Evolutionary conservation across 2,113 vertebrate genomes (phyloP).

Genomic region (Edolisoma coerulescens): DNA sequence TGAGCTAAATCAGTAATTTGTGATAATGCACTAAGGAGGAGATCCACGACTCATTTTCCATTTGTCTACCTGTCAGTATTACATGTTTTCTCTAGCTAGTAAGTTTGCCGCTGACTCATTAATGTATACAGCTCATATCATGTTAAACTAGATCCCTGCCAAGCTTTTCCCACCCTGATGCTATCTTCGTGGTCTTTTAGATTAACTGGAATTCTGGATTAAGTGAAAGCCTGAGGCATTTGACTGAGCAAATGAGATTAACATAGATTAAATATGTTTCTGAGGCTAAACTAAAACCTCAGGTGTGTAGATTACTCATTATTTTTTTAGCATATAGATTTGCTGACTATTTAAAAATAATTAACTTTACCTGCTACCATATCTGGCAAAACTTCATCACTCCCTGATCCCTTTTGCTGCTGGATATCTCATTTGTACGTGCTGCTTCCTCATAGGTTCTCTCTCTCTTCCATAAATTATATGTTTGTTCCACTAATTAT

Average conservation of each 20-base stretch:
- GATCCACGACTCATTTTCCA: neutral
- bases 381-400: neutral
- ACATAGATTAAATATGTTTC: neutral
- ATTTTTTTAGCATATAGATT: neutral
- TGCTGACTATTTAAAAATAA: slow-evolving; percentile 14
- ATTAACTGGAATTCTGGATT: slow-evolving; percentile 48
- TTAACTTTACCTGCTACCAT: neutral
- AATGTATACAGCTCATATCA: slow-evolving; percentile 21
- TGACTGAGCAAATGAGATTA: slow-evolving; percentile 27
- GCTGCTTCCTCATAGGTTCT: neutral
- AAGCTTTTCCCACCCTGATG: slow-evolving; percentile 53
- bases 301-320: neutral
- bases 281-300: slow-evolving; percentile 19
- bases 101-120: slow-evolving; percentile 33
- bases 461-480: neutral
- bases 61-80: slow-evolving; percentile 3
- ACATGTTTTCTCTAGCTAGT: slow-evolving; percentile 1
- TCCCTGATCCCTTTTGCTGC: neutral
- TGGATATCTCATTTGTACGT: neutral
- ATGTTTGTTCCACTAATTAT: neutral
- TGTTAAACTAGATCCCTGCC: neutral
- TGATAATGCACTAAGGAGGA: neutral
- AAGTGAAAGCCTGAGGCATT: slow-evolving; percentile 40
- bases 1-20: neutral
- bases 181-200: slow-evolving; percentile 34